These are phyloP conservation scores for Drosophila ogumai DNA, from an alignment of 1,140 invertebrate genomes.

Conservation along the genomic window DNA sequence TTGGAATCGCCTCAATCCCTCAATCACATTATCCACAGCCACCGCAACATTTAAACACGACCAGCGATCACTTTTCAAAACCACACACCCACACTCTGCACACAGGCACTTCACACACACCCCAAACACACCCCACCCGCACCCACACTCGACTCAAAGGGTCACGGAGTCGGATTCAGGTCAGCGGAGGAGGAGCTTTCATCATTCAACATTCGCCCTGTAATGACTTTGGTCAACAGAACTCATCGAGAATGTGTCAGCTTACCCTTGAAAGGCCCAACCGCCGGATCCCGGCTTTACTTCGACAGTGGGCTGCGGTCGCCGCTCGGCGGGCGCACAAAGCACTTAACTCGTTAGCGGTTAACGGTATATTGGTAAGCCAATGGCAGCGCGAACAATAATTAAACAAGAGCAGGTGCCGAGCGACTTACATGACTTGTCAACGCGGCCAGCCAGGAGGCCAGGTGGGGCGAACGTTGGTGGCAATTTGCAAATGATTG, in stretches of 20 bases:
- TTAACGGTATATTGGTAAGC: slow-evolving; percentile 78
- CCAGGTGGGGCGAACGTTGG: slow-evolving; percentile 17
- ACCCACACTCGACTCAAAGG: slow-evolving; percentile 38
- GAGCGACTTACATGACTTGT: slow-evolving; percentile 71
- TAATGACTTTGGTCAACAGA: slow-evolving; percentile 80
- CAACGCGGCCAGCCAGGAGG: slow-evolving; percentile 43
- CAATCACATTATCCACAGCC: slow-evolving; percentile 37
- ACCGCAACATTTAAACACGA: slow-evolving; percentile 51
- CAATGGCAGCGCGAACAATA: slow-evolving; percentile 68
- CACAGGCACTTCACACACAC: background rate
- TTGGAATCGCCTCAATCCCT: slow-evolving; percentile 38
- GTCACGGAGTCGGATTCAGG: slow-evolving; percentile 51
- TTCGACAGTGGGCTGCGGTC: slow-evolving; percentile 51
- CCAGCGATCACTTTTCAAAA: slow-evolving; percentile 29
- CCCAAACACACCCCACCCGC: background rate
- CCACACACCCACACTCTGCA: slow-evolving; percentile 13
- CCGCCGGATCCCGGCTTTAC: slow-evolving; percentile 8
- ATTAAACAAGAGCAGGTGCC: slow-evolving; percentile 68
- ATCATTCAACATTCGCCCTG: slow-evolving; percentile 53
- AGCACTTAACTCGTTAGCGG: slow-evolving; percentile 82
- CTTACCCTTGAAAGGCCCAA: slow-evolving; percentile 23
- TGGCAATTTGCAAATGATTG: slow-evolving; percentile 66
- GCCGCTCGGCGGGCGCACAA: slow-evolving; percentile 56
- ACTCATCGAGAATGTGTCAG: slow-evolving; percentile 76
- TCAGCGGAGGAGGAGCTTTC: slow-evolving; percentile 45